Evolutionary conservation across 2,888 invertebrate genomes (phyloP), one percentile per base, ranked within the genome.

Genomic region (Pantelozetes paolii): DNA sequence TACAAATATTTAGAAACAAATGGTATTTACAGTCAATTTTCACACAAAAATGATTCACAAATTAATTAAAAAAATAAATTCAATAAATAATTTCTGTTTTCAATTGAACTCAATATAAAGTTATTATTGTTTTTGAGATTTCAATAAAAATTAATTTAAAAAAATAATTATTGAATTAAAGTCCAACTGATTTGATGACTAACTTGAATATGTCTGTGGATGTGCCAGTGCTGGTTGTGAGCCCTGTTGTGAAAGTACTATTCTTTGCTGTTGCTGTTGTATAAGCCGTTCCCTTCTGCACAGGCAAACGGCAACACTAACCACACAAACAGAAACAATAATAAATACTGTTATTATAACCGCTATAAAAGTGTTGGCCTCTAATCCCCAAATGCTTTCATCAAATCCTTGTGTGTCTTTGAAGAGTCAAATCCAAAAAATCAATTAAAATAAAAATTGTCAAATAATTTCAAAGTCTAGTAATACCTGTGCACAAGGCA

Each of bases 401-500:
- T n/a, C n/a, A n/a, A n/a, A n/a, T n/a, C n/a, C n/a, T n/a, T n/a
- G n/a, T n/a, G n/a, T n/a, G n/a, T n/a, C n/a, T n/a, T n/a, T n/a
- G n/a, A n/a, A n/a, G n/a, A n/a, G n/a, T n/a, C n/a, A n/a, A n/a
- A n/a, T n/a, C n/a, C n/a, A n/a, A n/a, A n/a, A n/a, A n/a, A n/a
- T n/a, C n/a, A n/a, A n/a, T n/a, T n/a, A n/a, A n/a, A n/a, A n/a
- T n/a, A n/a, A n/a, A n/a, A n/a, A n/a, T n/a, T n/a, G n/a, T n/a
- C n/a, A n/a, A n/a, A n/a, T n/a, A n/a, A n/a, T n/a, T n/a, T n/a
- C 36, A 36, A 36, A n/a, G n/a, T n/a, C n/a, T n/a, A n/a, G 36
- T 8, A 5, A 87, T 84, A 94, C 94, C 90, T 83, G 91, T 89
- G 85, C 95, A 95, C 79, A 90, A 86, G 77, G 89, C 88, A 80